Base-by-base conservation (phyloP, 2,888 invertebrate species). In the Diplolepis rosae region DNA sequence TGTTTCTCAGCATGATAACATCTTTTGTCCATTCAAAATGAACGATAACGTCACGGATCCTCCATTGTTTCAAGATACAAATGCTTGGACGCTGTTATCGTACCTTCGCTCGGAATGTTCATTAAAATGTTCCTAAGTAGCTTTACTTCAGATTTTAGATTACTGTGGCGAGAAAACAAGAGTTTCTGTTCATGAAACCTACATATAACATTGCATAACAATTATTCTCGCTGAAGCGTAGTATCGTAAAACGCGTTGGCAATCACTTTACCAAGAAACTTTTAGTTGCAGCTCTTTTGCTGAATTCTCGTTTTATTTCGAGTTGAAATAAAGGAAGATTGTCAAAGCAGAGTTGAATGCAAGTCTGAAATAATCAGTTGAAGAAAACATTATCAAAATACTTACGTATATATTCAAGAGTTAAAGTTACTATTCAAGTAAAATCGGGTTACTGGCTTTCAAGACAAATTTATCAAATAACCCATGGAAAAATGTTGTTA, bases 91-190 rank as follows among this genome's bases (percentile, higher is more conserved):
- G 77, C 72, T 66, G 82, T 80, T 82, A 83, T 80, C 83, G 79
- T 72, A 74, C 80, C 79, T 83, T 85, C 83, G 83, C 84, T 78
- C 80, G 72, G 79, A 76, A 81, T 84, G 80, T 83, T 84, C 83
- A 79, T 83, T 82, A 84, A 84, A 86, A 83, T 80, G 77, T 79
- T 79, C n/a, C 77, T 80, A 82, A 81, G 78, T 77, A 78, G 76
- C 78, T 80, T 79, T 74, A 71, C 79, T 79, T 71, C 71, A 66
- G 78, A 79, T 75, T 75, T 56, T 61, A 70, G 54, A 74, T 74
- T 70, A 70, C 56, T 50, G 61, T 67, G 61, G 51, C 69, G 22
- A 35, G 39, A 39, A 22, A 32, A 13, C 1, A 11, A 3, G 18
- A 32, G 56, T 56, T 56, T 35, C 15, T 32, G 22, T 22, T 15